These are phyloP conservation scores for Myripristis murdjan DNA, from an alignment of 2,797 vertebrate genomes.

Conservation along the genomic window DNA sequence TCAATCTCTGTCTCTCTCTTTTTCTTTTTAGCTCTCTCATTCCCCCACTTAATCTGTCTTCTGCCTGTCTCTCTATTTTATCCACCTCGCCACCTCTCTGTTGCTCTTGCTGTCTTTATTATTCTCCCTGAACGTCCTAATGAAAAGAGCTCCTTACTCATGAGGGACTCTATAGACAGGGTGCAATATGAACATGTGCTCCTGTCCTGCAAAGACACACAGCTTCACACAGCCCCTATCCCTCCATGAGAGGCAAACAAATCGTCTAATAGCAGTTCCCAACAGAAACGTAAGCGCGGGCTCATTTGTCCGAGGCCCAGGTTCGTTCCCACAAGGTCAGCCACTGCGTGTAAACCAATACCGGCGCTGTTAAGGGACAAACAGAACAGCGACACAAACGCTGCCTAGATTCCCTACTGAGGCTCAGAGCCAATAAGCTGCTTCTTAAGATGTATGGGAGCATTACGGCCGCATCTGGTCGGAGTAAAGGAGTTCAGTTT, in stretches of 20 bases:
- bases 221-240: conserved; percentile 1
- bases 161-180: conserved; percentile 37
- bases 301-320: conserved; percentile 44
- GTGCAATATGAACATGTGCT: conserved; percentile 46
- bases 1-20: not conserved
- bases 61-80: not conserved
- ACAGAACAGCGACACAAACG: conserved; percentile 22
- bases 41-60: conserved; percentile 26
- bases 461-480: conserved; percentile 14
- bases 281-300: conserved; percentile 33
- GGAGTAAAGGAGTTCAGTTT: conserved; percentile 32
- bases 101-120: not conserved
- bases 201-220: conserved; percentile 20
- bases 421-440: conserved; percentile 41
- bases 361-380: conserved; percentile 22
- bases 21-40: not conserved
- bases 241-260: conserved; percentile 41
- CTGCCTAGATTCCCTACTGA: conserved; percentile 27
- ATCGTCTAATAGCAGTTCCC: conserved; percentile 54
- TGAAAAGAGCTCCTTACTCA: conserved; percentile 21
- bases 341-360: conserved; percentile 40
- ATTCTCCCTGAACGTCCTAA: conserved; percentile 16
- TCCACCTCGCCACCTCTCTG: not conserved
- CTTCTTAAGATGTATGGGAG: conserved; percentile 54
- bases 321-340: conserved; percentile 56